These are phyloP conservation scores for Potamilus streckersoni DNA, from an alignment of 1,140 invertebrate species.

Conservation along the genomic window DNA sequence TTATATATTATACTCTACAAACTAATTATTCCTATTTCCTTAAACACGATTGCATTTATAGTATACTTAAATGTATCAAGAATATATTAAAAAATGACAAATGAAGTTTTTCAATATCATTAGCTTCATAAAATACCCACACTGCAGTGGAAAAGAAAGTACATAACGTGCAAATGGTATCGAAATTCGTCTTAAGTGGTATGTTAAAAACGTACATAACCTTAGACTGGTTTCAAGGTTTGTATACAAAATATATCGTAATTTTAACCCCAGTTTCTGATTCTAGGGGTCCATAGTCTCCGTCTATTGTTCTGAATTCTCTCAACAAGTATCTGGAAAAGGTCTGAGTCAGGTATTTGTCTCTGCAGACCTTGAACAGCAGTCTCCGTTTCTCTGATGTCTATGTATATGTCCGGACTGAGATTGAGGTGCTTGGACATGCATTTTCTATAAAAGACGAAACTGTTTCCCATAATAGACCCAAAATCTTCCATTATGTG, in stretches of 20 bases:
- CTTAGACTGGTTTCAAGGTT: neutral
- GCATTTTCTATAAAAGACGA: constrained; percentile 46
- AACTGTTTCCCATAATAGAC: constrained; percentile 29
- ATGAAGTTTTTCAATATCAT: too few species aligned
- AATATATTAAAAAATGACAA: too few species aligned
- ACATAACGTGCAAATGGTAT: too few species aligned
- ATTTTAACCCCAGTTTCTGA: constrained; percentile 1
- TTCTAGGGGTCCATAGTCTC: constrained; percentile 25
- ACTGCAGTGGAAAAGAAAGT: too few species aligned
- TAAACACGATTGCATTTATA: too few species aligned
- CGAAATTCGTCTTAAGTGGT: too few species aligned
- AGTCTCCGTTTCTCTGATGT: constrained; percentile 13
- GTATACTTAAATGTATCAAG: too few species aligned
- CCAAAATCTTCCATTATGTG: constrained; percentile 41
- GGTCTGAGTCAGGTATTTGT: neutral
- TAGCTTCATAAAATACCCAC: too few species aligned
- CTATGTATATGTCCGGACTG: constrained; percentile 44
- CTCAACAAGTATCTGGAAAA: constrained; percentile 25
- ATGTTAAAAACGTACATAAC: too few species aligned
- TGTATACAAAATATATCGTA: neutral
- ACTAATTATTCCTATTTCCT: too few species aligned
- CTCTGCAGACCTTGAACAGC: neutral
- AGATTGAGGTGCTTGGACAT: constrained; percentile 49
- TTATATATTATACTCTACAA: too few species aligned
- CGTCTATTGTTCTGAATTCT: constrained; percentile 26